phyloP scores from a whole-genome alignment of 2,797 vertebrate species.

The Enteromius argenteus region DNA sequence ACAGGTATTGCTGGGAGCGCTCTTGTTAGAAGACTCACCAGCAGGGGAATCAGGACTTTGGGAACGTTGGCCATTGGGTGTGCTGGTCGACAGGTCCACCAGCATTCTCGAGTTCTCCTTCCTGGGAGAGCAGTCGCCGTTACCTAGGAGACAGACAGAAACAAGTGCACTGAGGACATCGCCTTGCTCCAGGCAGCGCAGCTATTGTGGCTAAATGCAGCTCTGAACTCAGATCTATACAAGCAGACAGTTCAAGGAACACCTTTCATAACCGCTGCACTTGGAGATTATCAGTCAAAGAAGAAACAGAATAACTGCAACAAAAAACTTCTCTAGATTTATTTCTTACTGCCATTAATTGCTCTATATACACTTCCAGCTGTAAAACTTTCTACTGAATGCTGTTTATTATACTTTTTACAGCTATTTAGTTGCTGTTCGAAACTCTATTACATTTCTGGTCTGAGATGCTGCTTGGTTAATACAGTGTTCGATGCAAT shows the following conservation, averaged over 20 bases:
- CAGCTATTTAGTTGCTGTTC: neutral
- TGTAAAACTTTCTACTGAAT: neutral
- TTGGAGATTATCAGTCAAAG: conserved; percentile 11
- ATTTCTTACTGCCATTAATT: neutral
- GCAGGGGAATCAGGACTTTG: conserved; percentile 81
- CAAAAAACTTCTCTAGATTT: neutral
- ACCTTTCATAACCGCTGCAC: neutral
- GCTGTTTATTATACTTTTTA: neutral
- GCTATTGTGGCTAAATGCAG: conserved; percentile 38
- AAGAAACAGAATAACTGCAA: neutral
- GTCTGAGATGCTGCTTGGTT: neutral
- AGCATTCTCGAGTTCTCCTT: conserved; percentile 91
- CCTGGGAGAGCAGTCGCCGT: conserved; percentile 93
- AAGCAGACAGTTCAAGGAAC: conserved; percentile 54
- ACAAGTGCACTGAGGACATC: conserved; percentile 61
- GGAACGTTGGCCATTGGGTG: conserved; percentile 91
- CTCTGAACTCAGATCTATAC: conserved; percentile 40
- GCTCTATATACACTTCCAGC: neutral
- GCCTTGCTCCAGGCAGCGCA: conserved; percentile 52
- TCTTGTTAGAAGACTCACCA: conserved; percentile 71
- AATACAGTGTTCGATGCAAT: no score
- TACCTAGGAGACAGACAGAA: conserved; percentile 82
- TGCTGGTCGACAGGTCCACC: conserved; percentile 89
- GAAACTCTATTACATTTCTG: neutral
- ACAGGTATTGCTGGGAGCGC: conserved; percentile 5